These are phyloP conservation scores for Poecilia picta DNA, from an alignment of 2,797 vertebrate genomes.

Conservation along the genomic window DNA sequence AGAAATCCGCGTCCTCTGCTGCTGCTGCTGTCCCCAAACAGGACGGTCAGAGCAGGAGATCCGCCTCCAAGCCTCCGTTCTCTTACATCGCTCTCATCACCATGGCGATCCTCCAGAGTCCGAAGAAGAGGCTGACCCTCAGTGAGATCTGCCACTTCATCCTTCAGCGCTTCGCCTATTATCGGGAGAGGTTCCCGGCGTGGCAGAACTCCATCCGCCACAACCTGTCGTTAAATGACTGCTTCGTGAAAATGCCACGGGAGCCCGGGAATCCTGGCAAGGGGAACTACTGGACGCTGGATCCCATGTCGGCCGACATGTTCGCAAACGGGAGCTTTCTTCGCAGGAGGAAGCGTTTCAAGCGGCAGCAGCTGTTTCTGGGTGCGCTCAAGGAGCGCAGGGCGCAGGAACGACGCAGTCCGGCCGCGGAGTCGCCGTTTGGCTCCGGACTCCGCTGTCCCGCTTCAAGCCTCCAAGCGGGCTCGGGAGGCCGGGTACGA, in stretches of 20 bases:
- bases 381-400: slow-evolving; percentile 48
- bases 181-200: slow-evolving; percentile 84
- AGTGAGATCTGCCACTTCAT: slow-evolving; percentile 90
- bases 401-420: slow-evolving; percentile 46
- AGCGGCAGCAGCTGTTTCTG: slow-evolving; percentile 70
- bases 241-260: slow-evolving; percentile 84
- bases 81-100: slow-evolving; percentile 91
- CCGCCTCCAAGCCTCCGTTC: slow-evolving; percentile 84
- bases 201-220: slow-evolving; percentile 88
- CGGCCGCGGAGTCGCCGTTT: slow-evolving; percentile 38
- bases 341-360: slow-evolving; percentile 88
- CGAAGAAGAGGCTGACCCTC: slow-evolving; percentile 85
- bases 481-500: slow-evolving; percentile 16
- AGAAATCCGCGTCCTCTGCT: slow-evolving; percentile 25
- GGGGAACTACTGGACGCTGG: slow-evolving; percentile 89
- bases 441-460: slow-evolving; percentile 42
- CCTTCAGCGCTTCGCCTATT: slow-evolving; percentile 85
- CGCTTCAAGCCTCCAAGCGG: slow-evolving; percentile 43
- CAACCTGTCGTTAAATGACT: slow-evolving; percentile 85
- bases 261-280: slow-evolving; percentile 88
- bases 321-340: slow-evolving; percentile 91
- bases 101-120: slow-evolving; percentile 91
- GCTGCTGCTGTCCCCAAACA: slow-evolving; percentile 14
- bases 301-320: slow-evolving; percentile 90
- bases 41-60: slow-evolving; percentile 26